Percentiles rank a stretch among this genome's conserved stretches.
These are phyloP conservation scores for Apeltes quadracus DNA, from an alignment of 2,113 vertebrate species.

Conservation along the genomic window DNA sequence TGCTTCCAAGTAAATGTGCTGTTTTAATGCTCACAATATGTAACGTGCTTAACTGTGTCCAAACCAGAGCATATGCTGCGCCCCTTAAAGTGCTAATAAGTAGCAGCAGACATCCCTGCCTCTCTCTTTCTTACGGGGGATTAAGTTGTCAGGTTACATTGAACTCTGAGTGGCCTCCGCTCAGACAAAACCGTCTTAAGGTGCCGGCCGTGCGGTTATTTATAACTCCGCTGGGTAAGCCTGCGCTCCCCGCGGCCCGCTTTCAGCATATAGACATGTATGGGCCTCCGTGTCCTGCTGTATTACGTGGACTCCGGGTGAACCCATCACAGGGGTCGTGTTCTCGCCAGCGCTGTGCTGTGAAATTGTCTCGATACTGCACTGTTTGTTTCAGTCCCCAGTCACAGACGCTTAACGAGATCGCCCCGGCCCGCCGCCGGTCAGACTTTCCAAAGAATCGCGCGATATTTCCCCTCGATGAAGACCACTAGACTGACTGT, in stretches of 20 bases:
- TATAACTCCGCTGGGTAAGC: slow-evolving; percentile 73
- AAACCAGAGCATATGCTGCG: slow-evolving; percentile 43
- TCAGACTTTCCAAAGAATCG: slow-evolving; percentile 74
- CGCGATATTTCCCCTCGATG: slow-evolving; percentile 53
- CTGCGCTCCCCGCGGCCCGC: slow-evolving; percentile 48
- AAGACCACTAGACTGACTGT: slow-evolving; percentile 44
- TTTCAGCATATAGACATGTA: slow-evolving; percentile 53
- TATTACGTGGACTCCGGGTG: slow-evolving; percentile 17
- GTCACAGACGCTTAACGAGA: slow-evolving; percentile 57
- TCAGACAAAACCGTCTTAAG: slow-evolving; percentile 76
- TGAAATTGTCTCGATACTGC: background rate
- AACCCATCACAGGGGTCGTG: slow-evolving; percentile 17
- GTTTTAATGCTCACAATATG: background rate
- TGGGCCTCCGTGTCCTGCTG: slow-evolving; percentile 46
- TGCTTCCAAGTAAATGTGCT: background rate
- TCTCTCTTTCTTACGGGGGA: slow-evolving; percentile 69
- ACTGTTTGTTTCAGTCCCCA: background rate
- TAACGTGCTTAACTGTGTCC: slow-evolving; percentile 28
- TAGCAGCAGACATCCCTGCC: slow-evolving; percentile 42
- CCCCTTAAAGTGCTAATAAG: slow-evolving; percentile 51
- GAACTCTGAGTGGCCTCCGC: slow-evolving; percentile 69
- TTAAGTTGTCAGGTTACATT: slow-evolving; percentile 78
- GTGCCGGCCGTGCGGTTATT: slow-evolving; percentile 70
- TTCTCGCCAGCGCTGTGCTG: background rate
- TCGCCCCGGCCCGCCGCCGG: too few relatives aligned